Evolutionary conservation across 2,113 vertebrate species (phyloP).

Genomic region (Nibea albiflora): DNA sequence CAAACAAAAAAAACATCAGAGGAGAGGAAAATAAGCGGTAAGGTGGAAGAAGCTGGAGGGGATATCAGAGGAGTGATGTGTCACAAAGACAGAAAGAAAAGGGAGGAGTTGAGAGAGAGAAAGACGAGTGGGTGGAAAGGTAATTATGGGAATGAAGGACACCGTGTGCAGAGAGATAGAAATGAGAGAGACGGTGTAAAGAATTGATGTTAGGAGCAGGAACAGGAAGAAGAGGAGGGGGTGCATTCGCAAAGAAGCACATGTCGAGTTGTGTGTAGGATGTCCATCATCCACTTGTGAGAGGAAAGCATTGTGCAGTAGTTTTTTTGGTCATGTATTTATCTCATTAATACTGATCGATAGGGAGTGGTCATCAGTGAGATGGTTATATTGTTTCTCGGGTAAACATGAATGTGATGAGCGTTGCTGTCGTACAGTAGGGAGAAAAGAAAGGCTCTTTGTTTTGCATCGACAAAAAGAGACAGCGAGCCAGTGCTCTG

Average conservation of each 20-base stretch:
- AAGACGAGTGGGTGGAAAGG: slow-evolving; percentile 14
- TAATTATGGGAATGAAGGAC: slow-evolving; percentile 9
- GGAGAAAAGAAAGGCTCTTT: neutral
- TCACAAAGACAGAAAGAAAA: neutral
- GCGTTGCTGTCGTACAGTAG: neutral
- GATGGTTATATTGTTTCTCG: too few relatives aligned
- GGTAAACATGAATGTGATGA: neutral
- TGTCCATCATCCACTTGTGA: neutral
- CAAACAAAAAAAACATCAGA: slow-evolving; percentile 2
- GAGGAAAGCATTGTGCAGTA: neutral
- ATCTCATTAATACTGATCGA: too few relatives aligned
- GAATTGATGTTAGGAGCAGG: neutral
- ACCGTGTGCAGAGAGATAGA: neutral
- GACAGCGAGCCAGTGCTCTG: neutral
- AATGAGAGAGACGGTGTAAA: neutral
- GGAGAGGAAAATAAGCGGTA: slow-evolving; percentile 12
- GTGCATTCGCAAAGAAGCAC: neutral
- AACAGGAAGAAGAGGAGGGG: neutral
- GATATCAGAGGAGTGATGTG: neutral
- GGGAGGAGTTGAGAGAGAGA: neutral
- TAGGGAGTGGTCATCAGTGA: too few relatives aligned
- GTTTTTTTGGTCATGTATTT: too few relatives aligned
- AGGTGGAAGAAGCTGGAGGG: neutral
- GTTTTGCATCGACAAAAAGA: neutral
- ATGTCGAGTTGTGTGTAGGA: neutral